A percentile compares a stretch with the other conserved stretches of the same genome.
Conservation (phyloP, 2,888 invertebrate species). For the Xylocampa areola region DNA sequence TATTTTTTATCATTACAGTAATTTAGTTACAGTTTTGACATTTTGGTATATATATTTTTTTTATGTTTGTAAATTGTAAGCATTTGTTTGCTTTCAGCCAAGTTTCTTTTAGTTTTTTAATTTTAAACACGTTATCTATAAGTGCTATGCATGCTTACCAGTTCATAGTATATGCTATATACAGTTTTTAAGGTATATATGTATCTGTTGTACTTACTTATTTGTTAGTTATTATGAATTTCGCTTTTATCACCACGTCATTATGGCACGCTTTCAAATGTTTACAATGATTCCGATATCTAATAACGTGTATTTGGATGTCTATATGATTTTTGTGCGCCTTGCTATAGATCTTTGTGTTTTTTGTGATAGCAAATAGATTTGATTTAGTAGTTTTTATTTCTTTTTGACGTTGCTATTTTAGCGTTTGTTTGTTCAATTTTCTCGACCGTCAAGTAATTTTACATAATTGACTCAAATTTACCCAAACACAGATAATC, state of each 20-base stretch:
- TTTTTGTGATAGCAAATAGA: too few relatives aligned
- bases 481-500: too few relatives aligned
- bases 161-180: conserved; percentile 87
- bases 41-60: conserved; percentile 56
- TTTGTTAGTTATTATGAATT: conserved; percentile 81
- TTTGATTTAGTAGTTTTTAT: conserved; percentile 1
- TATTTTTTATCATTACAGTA: conserved; percentile 52
- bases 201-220: conserved; percentile 89
- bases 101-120: conserved; percentile 66
- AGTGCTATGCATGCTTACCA: conserved; percentile 89
- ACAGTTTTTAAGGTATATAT: conserved; percentile 80
- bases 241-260: conserved; percentile 81
- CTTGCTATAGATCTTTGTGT: neutral
- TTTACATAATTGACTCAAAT: neutral
- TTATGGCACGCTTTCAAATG: conserved; percentile 89
- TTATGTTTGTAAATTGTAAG: conserved; percentile 88
- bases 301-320: conserved; percentile 79
- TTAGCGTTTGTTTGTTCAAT: neutral
- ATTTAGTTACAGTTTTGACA: conserved; percentile 56
- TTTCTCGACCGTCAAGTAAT: neutral
- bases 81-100: conserved; percentile 89
- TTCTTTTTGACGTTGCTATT: neutral
- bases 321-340: conserved; percentile 70
- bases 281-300: conserved; percentile 82
- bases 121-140: conserved; percentile 69